Percentiles rank a stretch among this genome's conserved stretches.
Conservation (phyloP, 1,140 invertebrate genomes). For the Phymastichus coffea region DNA sequence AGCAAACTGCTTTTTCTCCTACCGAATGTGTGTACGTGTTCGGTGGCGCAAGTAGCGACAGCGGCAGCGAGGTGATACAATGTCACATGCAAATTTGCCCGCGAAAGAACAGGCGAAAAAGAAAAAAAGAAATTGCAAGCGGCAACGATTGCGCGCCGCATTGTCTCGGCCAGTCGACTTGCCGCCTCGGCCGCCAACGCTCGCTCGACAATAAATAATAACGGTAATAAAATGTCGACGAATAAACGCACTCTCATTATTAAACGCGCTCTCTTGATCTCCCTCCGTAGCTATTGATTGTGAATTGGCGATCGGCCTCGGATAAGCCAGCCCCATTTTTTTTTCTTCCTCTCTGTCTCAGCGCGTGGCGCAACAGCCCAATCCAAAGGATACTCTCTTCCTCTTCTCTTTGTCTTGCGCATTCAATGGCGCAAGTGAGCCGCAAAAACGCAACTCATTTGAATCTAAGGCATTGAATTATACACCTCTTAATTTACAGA, state of each 20-base stretch:
- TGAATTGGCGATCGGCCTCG: slow-evolving; percentile 33
- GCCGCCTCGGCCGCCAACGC: too few relatives aligned
- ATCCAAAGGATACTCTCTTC: slow-evolving; percentile 7
- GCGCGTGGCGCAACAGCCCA: slow-evolving; percentile 23
- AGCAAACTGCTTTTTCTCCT: too few relatives aligned
- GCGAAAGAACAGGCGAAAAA: slow-evolving; percentile 6
- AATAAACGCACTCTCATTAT: slow-evolving; percentile 40
- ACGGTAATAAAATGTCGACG: slow-evolving; percentile 42
- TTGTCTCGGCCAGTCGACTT: slow-evolving; percentile 37
- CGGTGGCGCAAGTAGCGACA: slow-evolving; percentile 3
- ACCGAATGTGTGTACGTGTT: too few relatives aligned
- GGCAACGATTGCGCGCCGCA: not conserved
- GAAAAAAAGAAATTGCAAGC: slow-evolving; percentile 10
- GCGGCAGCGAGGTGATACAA: slow-evolving; percentile 10
- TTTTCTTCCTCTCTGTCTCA: too few relatives aligned
- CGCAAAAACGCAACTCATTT: too few relatives aligned
- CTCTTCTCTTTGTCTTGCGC: too few relatives aligned
- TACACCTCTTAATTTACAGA: too few relatives aligned
- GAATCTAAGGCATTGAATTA: too few relatives aligned
- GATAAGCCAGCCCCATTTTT: slow-evolving; percentile 39
- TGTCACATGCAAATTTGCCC: slow-evolving; percentile 29
- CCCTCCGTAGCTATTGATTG: slow-evolving; percentile 42
- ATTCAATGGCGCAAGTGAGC: too few relatives aligned
- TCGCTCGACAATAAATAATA: slow-evolving; percentile 49
- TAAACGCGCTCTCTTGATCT: too few relatives aligned